Percentiles rank a stretch among this genome's conserved stretches.
Evolutionary conservation across 2,797 vertebrate species (phyloP).

Genomic region (Psittacula derbiana): DNA sequence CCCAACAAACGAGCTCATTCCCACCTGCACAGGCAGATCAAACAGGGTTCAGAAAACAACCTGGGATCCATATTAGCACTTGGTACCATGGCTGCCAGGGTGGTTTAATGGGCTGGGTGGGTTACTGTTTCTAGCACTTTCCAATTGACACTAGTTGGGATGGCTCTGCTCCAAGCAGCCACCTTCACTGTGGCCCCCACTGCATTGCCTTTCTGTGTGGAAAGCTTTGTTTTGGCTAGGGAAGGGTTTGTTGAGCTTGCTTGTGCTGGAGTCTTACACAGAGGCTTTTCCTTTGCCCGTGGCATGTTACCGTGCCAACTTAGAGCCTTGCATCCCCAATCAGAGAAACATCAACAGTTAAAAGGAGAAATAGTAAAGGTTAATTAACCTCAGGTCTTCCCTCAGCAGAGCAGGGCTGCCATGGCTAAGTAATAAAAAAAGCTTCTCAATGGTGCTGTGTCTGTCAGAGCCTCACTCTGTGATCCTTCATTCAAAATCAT

Average conservation of each 20-base stretch:
- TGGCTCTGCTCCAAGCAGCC: not conserved
- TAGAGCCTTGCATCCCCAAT: not conserved
- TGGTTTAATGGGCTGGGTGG: fast-evolving
- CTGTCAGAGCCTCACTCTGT: slow-evolving; percentile 42
- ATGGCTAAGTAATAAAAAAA: slow-evolving; percentile 63
- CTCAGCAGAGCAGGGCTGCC: slow-evolving; percentile 49
- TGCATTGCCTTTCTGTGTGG: not conserved
- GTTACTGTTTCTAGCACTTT: slow-evolving; percentile 12
- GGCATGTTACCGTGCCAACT: slow-evolving; percentile 34
- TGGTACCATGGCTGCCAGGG: fast-evolving
- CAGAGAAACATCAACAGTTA: not conserved
- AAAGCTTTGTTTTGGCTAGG: slow-evolving; percentile 47
- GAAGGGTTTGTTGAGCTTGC: not conserved
- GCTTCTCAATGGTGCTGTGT: slow-evolving; percentile 59
- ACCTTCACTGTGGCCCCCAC: fast-evolving
- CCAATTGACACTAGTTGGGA: slow-evolving; percentile 45
- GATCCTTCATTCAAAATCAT: slow-evolving; percentile 66
- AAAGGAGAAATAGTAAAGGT: not conserved
- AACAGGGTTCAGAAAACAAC: not conserved
- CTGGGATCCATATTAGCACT: not conserved
- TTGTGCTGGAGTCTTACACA: not conserved
- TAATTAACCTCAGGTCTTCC: slow-evolving; percentile 61
- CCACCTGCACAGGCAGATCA: slow-evolving; percentile 19
- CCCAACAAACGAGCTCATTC: fast-evolving
- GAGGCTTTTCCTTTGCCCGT: slow-evolving; percentile 20